Percentiles rank a stretch among this genome's conserved stretches.
Evolutionary conservation across 2,113 vertebrate species (phyloP).

Genomic region (Ardeotis arabs): DNA sequence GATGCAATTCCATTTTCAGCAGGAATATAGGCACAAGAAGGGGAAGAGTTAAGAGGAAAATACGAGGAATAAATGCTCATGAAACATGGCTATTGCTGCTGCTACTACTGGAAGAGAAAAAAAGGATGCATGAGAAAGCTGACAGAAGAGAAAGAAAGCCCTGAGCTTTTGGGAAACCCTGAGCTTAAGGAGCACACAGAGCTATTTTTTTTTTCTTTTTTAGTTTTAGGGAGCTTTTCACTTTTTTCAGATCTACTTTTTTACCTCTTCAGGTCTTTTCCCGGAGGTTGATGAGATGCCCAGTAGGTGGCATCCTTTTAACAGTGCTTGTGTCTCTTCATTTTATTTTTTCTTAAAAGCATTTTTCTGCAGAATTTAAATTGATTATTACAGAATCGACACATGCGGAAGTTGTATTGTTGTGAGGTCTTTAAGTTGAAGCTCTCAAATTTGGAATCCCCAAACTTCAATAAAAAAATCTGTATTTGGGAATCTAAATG

Average conservation of each 20-base stretch:
- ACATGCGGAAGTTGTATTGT: neutral
- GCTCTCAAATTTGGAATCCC: neutral
- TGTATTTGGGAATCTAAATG: neutral
- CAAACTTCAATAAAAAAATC: neutral
- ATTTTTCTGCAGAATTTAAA: neutral
- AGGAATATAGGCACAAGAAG: neutral
- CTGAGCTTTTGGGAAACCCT: neutral
- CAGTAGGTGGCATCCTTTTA: slow-evolving; percentile 77
- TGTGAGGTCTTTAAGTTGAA: neutral
- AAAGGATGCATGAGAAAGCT: neutral
- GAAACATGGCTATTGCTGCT: neutral
- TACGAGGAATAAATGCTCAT: neutral
- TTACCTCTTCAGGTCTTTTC: neutral
- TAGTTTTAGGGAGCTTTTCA: neutral
- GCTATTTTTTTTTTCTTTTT: too few species aligned
- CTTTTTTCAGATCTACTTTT: neutral
- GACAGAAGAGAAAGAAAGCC: neutral
- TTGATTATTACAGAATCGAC: neutral
- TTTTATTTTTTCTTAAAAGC: neutral
- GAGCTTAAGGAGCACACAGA: neutral
- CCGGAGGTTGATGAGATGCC: slow-evolving; percentile 23
- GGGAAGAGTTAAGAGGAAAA: neutral
- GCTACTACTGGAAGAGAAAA: neutral
- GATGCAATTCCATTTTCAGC: neutral
- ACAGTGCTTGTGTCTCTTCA: slow-evolving; percentile 29